A percentile compares a stretch with the other conserved stretches of the same genome.
Evolutionary conservation across 2,113 vertebrate species (phyloP).

Genomic region (Rhegmatorhina hoffmannsi): DNA sequence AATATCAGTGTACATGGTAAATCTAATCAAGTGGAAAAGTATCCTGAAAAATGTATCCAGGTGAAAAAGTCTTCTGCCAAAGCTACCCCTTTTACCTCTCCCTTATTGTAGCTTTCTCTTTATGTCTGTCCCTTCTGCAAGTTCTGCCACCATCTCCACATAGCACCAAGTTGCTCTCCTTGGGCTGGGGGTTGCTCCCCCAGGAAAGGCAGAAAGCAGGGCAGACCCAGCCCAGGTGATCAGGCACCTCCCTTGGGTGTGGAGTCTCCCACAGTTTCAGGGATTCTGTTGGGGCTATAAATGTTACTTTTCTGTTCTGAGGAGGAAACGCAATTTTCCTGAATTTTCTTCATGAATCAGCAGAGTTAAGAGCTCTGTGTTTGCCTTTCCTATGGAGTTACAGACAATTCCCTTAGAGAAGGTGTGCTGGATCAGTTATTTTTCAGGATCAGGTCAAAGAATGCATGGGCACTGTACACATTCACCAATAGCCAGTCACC

Average conservation of each 20-base stretch:
- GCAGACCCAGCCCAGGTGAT: too few species aligned
- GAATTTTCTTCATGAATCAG: neutral
- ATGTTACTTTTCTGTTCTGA: neutral
- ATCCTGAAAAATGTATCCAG: neutral
- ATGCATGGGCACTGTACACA: neutral
- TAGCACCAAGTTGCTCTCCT: fast-evolving
- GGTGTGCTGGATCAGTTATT: neutral
- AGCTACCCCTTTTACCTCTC: neutral
- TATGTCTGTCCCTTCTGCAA: neutral
- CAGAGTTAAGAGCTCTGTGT: neutral
- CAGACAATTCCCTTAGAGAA: neutral
- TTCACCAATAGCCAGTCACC: neutral
- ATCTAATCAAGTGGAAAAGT: neutral
- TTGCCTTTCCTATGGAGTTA: neutral
- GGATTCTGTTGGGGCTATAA: neutral
- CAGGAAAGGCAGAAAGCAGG: neutral
- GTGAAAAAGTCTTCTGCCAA: neutral
- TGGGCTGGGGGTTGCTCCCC: fast-evolving
- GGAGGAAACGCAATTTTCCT: neutral
- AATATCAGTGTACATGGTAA: neutral
- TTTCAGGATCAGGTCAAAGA: neutral
- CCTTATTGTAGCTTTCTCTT: neutral
- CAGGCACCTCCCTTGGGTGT: fast-evolving
- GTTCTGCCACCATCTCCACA: neutral
- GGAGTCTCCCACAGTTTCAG: neutral